Conservation (phyloP, 2,888 invertebrate species). For the Leucoptera coffeella region DNA sequence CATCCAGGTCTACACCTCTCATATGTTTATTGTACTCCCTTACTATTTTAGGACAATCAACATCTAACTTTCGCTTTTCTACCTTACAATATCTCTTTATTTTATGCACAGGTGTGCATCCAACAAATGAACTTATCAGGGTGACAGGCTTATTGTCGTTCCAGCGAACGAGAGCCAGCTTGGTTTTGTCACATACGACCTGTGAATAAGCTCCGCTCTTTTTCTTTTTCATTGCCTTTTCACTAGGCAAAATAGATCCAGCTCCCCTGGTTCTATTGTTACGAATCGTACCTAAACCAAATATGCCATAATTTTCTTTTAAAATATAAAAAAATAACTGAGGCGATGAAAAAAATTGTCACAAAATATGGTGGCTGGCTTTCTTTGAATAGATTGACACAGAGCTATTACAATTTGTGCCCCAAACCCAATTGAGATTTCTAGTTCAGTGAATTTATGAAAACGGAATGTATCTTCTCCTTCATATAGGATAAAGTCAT, state of each 20-base stretch:
- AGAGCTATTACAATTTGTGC: constrained; percentile 11
- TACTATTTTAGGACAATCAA: constrained; percentile 8
- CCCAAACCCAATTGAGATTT: constrained; percentile 7
- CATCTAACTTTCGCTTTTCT: constrained; percentile 6
- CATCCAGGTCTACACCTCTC: constrained; percentile 9
- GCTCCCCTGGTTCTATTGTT: constrained; percentile 2
- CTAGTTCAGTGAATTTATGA: constrained; percentile 9
- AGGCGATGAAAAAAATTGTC: constrained; percentile 4
- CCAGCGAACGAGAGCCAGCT: constrained; percentile 5
- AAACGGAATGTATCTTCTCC: constrained; percentile 9
- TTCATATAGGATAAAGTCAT: constrained; percentile 10
- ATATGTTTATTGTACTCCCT: constrained; percentile 10
- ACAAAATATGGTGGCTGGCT: constrained; percentile 1
- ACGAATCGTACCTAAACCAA: constrained; percentile 2
- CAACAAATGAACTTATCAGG: constrained; percentile 8
- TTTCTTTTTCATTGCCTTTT: constrained; percentile 1
- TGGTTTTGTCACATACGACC: neutral
- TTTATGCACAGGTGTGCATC: constrained; percentile 6
- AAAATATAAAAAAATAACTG: constrained; percentile 1
- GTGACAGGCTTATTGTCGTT: constrained; percentile 9
- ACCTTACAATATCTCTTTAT: constrained; percentile 8
- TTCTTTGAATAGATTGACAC: constrained; percentile 7
- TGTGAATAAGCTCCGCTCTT: neutral
- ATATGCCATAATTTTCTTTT: constrained; percentile 2
- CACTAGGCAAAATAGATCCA: neutral